Evolutionary conservation across 1,140 invertebrate species (phyloP), one percentile per base, ranked within the genome.

Genomic region (Nebria ingens): DNA sequence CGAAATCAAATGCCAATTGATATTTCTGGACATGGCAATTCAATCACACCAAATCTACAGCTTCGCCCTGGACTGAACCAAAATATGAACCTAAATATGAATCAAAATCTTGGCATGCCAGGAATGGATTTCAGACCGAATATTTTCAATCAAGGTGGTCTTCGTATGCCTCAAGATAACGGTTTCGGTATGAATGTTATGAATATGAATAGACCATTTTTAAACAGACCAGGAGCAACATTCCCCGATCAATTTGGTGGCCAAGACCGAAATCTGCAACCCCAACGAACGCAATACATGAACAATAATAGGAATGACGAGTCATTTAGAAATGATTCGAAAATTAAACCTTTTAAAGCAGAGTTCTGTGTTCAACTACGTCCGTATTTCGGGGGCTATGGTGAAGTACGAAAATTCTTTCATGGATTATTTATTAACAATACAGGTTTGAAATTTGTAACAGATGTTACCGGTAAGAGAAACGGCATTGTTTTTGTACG

Each of bases 391-490:
- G 69, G 84, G 0, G 80, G 77, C n/a, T 89, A 90, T 63, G 78
- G 80, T 19, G 90, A 93, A 63, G 72, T 96, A 0, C 74, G 89
- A 11, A 79, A 85, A 52, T 87, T 93, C 57, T 94, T 96, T 66
- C 76, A 80, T 2, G 82, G 83, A 6, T 78, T 86, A 52, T 81
- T 82, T 62, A 89, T 95, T 34, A 81, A 85, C 9, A 85, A 85
- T 57, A 85, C 87, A 63, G 88, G 90, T 2, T 80, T 96, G 22
- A 93, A 93, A 70, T 76, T 95, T 60, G 82, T 91, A 6, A 89
- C 85, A 64, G 86, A 93, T 61, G 79, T 81, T 12, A 78, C 83
- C 59, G 91, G 92, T 0, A 80, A 83, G 21, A 77, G 86, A 9
- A 86, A 83, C 0, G 91, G 91, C 1, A 82, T 85, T 19, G 89